These are phyloP conservation scores for Ceratothoa steindachneri DNA, from an alignment of 2,888 invertebrate species.

Conservation along the genomic window DNA sequence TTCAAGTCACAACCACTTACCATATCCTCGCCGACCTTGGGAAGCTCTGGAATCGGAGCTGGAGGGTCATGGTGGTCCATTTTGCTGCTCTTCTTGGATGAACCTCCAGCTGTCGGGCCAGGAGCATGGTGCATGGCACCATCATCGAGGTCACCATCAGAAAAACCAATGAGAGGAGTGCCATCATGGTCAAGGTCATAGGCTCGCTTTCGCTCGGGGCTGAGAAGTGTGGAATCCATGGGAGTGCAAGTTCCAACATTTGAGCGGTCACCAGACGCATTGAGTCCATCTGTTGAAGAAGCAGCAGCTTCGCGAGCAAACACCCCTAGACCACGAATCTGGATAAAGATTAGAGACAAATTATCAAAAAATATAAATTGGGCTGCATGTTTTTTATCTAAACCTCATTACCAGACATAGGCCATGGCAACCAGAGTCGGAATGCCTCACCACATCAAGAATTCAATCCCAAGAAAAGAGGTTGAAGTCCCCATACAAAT, in stretches of 20 bases:
- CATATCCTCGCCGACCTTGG: constrained; percentile 41
- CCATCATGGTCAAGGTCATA: constrained; percentile 24
- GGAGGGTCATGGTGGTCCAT: constrained; percentile 18
- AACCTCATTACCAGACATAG: too few species aligned
- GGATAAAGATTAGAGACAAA: not conserved
- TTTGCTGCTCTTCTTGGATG: constrained; percentile 27
- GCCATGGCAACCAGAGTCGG: too few species aligned
- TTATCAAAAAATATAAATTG: too few species aligned
- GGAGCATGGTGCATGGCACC: constrained; percentile 15
- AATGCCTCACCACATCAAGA: too few species aligned
- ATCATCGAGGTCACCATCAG: constrained; percentile 42
- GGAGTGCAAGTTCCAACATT: constrained; percentile 29
- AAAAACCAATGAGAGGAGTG: constrained; percentile 27
- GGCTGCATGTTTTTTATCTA: too few species aligned
- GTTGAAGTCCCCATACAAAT: too few species aligned
- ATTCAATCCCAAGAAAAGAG: too few species aligned
- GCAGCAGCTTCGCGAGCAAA: constrained; percentile 42
- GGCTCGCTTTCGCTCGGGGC: constrained; percentile 29
- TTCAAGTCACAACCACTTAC: constrained; percentile 20
- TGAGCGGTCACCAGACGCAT: constrained; percentile 18
- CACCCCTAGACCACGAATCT: constrained; percentile 40
- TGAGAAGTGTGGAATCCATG: constrained; percentile 35
- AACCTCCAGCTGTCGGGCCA: not conserved
- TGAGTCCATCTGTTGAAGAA: constrained; percentile 14
- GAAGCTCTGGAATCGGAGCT: constrained; percentile 42